Percentiles rank a stretch among this genome's conserved stretches.
phyloP scores from a whole-genome alignment of 1,140 invertebrate species.

The Pseudobourletiella spinata region DNA sequence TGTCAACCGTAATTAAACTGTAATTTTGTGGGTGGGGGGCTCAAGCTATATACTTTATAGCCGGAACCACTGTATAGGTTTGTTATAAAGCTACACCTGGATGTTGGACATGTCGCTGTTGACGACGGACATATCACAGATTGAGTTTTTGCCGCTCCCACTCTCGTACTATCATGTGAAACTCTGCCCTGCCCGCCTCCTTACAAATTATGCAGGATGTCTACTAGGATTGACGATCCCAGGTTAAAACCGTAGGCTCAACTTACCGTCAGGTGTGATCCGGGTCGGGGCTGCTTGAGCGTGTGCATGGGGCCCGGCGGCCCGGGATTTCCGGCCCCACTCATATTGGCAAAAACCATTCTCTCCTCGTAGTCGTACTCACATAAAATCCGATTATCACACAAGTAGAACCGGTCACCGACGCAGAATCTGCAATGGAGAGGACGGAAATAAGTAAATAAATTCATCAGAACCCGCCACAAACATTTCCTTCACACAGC shows the following conservation, averaged over 20 bases:
- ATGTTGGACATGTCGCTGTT: no score
- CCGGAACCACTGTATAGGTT: no score
- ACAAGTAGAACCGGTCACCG: constrained; percentile 82
- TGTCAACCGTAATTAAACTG: no score
- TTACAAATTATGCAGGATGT: no score
- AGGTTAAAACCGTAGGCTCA: background rate
- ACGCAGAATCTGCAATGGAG: constrained; percentile 74
- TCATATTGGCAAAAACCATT: constrained; percentile 68
- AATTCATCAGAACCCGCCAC: no score
- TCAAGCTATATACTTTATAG: no score
- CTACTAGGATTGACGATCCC: background rate
- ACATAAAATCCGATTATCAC: constrained; percentile 87
- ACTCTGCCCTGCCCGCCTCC: no score
- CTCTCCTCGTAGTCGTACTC: constrained; percentile 89
- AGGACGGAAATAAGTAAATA: background rate
- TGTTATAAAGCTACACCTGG: no score
- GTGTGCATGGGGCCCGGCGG: constrained; percentile 7
- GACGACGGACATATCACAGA: no score
- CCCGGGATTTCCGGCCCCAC: constrained; percentile 1
- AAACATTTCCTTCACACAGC: background rate
- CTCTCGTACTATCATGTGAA: no score
- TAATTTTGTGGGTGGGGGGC: no score
- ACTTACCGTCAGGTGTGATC: background rate
- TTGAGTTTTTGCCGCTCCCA: no score
- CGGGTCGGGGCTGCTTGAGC: constrained; percentile 25